Evolutionary conservation across 2,797 vertebrate genomes (phyloP).

Genomic region (Merluccius polli): DNA sequence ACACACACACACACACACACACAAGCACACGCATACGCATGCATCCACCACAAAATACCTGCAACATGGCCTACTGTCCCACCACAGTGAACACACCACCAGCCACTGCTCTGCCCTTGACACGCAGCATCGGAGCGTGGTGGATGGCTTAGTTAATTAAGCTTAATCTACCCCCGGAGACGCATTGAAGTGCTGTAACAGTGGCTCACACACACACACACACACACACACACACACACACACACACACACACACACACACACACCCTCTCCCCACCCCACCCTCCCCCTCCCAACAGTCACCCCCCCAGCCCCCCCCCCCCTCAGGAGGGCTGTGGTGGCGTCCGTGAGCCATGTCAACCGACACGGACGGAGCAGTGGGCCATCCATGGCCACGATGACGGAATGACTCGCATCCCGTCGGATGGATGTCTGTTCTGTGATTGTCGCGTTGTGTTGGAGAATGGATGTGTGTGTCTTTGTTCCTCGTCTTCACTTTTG

Average conservation of each 20-base stretch:
- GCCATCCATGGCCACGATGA: not conserved
- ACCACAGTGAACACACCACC: constrained; percentile 36
- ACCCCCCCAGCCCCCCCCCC: too few species aligned
- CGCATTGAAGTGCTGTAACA: constrained; percentile 64
- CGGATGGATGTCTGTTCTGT: too few species aligned
- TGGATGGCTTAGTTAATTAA: constrained; percentile 76
- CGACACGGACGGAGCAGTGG: not conserved
- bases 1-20: not conserved
- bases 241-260: too few species aligned
- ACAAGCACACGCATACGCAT: not conserved
- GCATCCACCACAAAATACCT: not conserved
- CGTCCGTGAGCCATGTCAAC: not conserved
- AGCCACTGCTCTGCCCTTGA: constrained; percentile 71
- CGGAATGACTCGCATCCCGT: not conserved
- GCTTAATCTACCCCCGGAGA: constrained; percentile 73
- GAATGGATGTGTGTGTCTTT: too few species aligned
- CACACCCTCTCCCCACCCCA: not conserved
- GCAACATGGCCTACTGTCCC: constrained; percentile 25
- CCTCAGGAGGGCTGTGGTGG: too few species aligned
- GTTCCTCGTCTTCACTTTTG: too few species aligned
- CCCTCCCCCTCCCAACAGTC: not conserved
- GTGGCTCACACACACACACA: constrained; percentile 40
- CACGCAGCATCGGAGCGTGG: constrained; percentile 68
- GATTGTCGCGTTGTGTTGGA: too few species aligned
- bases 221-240: too few species aligned